These are phyloP conservation scores for Aleiodes testaceus DNA, from an alignment of 2,888 invertebrate species.

Conservation along the genomic window DNA sequence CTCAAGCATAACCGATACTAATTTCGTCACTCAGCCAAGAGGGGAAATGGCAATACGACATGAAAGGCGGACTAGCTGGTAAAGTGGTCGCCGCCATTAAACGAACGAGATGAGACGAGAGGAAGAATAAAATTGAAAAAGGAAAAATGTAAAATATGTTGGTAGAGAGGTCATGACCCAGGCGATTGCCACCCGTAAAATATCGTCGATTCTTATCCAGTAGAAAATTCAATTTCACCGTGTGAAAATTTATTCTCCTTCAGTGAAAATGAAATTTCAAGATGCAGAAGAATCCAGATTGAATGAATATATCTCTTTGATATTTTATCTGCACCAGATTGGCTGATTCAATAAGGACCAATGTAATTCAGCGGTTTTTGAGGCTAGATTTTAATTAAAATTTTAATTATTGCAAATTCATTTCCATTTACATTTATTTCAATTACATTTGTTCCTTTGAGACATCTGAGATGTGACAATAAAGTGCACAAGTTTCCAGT, in stretches of 20 bases:
- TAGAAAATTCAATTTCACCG: constrained; percentile 38
- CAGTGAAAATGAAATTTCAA: constrained; percentile 38
- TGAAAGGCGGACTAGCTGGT: constrained; percentile 22
- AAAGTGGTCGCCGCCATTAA: constrained; percentile 5
- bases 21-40: not conserved
- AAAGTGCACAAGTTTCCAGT: not conserved
- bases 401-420: not conserved
- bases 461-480: not conserved
- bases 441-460: too few relatives aligned
- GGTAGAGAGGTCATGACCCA: constrained; percentile 26
- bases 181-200: constrained; percentile 31
- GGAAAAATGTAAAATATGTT: not conserved
- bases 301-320: not conserved
- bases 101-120: constrained; percentile 25
- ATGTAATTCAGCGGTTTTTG: not conserved
- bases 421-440: not conserved
- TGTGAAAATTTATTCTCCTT: constrained; percentile 34
- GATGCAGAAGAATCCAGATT: constrained; percentile 19
- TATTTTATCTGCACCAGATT: not conserved
- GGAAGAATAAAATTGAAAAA: constrained; percentile 9
- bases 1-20: constrained; percentile 15
- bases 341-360: not conserved
- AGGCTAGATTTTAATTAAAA: not conserved
- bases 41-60: not conserved
- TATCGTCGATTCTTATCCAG: constrained; percentile 37